Base-by-base conservation (phyloP, 2,113 vertebrate genomes). In the Xiphophorus hellerii region DNA sequence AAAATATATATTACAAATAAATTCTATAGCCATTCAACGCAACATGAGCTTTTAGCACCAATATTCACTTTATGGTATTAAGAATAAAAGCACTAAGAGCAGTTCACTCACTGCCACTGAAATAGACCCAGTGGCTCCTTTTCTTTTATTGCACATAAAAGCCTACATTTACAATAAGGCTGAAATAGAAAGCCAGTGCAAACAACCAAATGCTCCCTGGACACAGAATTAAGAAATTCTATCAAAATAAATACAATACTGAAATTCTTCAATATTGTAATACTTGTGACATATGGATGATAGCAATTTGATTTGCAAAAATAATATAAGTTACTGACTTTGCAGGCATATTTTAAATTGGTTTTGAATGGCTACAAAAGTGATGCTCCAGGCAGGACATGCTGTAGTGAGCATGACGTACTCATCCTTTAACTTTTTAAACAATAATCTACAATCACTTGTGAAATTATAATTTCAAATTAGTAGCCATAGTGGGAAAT, bases 191-290 rank as follows among this genome's bases (percentile, higher is more conserved):
- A 11, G 25, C 11, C 9, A 25, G 6, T 1, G 22, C 31, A 28
- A 64, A 78, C 54, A 79, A 73, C 66, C 27, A 48, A 66, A 80
- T n/a, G 51, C 51, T n/a, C 51, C 22, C 51, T 58, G 51, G 10
- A 58, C 51, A 58, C 22, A 58, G 9, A 58, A n/a, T 58, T 8
- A 58, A n/a, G n/a, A 8, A 58, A 48, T 48, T 7, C 7, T 10
- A 25, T 58, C 51, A 58, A 2, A 58, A 58, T 58, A 58, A n/a
- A 58, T n/a, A 25, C 51, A 54, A 25, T 3, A 54, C 51, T 58
- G 51, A 3, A 9, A 11, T 11, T 25, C 25, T 3, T 58, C 8
- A 58, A 25, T 25, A 58, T n/a, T 10, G 10, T n/a, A n/a, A n/a
- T n/a, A n/a, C 51, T 54, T 54, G 51, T 10, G 22, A 54, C 25